Conservation (phyloP, 2,113 vertebrate genomes). For the Pterophyllum scalare region DNA sequence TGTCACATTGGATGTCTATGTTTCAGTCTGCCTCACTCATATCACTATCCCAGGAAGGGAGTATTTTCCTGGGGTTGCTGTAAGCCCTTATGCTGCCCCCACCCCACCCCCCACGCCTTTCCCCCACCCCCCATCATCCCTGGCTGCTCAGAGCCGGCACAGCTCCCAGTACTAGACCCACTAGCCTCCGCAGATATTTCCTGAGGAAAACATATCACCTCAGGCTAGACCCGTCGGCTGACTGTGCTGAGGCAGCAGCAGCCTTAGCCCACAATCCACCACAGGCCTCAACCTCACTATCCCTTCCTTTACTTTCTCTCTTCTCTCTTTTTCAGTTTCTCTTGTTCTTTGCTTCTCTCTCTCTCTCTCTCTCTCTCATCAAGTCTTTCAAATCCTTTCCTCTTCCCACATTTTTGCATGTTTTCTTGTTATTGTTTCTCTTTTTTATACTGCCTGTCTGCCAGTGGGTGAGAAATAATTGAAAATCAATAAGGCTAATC, state of each 20-base stretch:
- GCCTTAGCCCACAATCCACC: constrained; percentile 75
- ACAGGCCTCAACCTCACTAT: constrained; percentile 67
- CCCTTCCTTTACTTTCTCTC: constrained; percentile 50
- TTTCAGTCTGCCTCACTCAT: constrained; percentile 8
- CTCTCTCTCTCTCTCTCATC: background rate
- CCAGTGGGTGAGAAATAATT: constrained; percentile 26
- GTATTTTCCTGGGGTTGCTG: constrained; percentile 56
- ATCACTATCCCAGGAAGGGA: constrained; percentile 55
- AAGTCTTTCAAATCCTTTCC: constrained; percentile 13
- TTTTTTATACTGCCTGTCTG: background rate
- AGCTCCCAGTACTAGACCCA: constrained; percentile 67
- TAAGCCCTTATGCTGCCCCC: constrained; percentile 12
- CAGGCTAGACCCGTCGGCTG: constrained; percentile 67
- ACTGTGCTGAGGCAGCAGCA: constrained; percentile 78
- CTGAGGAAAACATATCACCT: constrained; percentile 82
- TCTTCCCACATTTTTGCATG: background rate
- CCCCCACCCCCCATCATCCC: constrained; percentile 13
- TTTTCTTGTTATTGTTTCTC: background rate
- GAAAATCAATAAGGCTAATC: constrained; percentile 41
- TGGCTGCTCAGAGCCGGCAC: constrained; percentile 50
- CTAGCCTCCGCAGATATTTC: constrained; percentile 81
- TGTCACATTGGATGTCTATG: constrained; percentile 12
- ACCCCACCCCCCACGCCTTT: background rate
- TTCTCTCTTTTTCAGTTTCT: constrained; percentile 7
- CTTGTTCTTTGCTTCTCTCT: background rate